phyloP scores from a whole-genome alignment of 2,888 invertebrate genomes.

The Melolontha melolontha region DNA sequence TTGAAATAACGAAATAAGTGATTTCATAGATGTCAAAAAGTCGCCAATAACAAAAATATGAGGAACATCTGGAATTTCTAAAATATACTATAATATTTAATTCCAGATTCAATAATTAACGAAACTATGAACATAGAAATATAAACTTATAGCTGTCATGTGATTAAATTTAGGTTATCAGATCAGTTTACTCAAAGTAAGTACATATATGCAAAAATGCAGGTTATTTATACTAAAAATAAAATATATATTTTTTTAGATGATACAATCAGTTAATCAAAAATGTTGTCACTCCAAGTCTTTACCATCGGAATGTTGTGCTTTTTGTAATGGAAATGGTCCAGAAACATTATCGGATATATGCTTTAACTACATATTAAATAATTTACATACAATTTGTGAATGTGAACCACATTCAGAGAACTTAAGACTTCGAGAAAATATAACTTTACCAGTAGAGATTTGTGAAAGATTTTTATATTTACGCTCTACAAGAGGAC shows the following conservation, averaged over 20 bases:
- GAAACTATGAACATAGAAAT: constrained; percentile 28
- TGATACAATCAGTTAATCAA: constrained; percentile 56
- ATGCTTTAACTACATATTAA: constrained; percentile 73
- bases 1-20: constrained; percentile 49
- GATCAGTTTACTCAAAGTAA: constrained; percentile 29
- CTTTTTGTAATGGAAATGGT: constrained; percentile 61
- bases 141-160: constrained; percentile 39
- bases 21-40: constrained; percentile 55
- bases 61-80: constrained; percentile 56
- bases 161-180: constrained; percentile 42
- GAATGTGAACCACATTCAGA: constrained; percentile 64
- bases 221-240: constrained; percentile 35
- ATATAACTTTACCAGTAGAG: constrained; percentile 76
- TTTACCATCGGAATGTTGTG: constrained; percentile 62
- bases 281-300: constrained; percentile 63
- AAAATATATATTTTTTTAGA: constrained; percentile 52
- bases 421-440: constrained; percentile 70
- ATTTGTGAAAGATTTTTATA: constrained; percentile 78
- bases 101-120: constrained; percentile 33
- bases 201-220: constrained; percentile 13
- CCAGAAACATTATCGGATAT: constrained; percentile 75
- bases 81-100: constrained; percentile 37
- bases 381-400: constrained; percentile 74
- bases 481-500: constrained; percentile 67
- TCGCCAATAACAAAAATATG: constrained; percentile 62